A percentile compares a stretch with the other conserved stretches of the same genome.
Evolutionary conservation across 2,797 vertebrate genomes (phyloP).

Genomic region (Enteromius mattozi): DNA sequence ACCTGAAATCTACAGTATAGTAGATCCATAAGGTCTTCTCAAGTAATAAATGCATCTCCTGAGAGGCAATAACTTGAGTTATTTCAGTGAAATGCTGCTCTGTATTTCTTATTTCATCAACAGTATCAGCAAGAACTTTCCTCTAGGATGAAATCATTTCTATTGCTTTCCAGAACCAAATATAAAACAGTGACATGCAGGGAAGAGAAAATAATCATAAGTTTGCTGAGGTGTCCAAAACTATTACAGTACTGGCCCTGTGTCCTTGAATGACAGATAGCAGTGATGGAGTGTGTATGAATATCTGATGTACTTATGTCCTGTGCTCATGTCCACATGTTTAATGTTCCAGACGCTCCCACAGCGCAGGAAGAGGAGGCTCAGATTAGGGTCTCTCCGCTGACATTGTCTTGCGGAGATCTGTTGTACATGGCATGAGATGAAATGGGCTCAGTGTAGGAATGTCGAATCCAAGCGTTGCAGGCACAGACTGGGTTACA

Average conservation of each 20-base stretch:
- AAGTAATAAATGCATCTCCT: conserved; percentile 6
- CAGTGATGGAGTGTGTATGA: conserved; percentile 21
- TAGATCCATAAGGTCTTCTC: not conserved
- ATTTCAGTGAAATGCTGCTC: not conserved
- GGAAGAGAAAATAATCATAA: not conserved
- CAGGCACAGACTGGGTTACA: conserved; percentile 51
- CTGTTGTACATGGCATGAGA: conserved; percentile 61
- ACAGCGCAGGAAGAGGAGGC: conserved; percentile 50
- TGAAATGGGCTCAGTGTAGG: conserved; percentile 55
- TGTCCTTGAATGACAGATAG: conserved; percentile 38
- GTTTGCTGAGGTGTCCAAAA: not conserved
- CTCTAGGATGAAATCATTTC: not conserved
- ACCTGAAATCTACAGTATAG: not conserved
- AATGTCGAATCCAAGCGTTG: conserved; percentile 52
- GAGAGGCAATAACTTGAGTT: not conserved
- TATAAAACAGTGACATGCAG: not conserved
- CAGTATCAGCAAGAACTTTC: not conserved
- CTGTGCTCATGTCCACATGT: conserved; percentile 23
- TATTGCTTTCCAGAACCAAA: not conserved
- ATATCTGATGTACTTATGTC: conserved; percentile 36
- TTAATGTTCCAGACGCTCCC: conserved; percentile 54
- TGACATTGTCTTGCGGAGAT: conserved; percentile 45
- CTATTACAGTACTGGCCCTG: not conserved
- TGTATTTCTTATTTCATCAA: conserved; percentile 23
- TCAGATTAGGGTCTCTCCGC: conserved; percentile 37